Base-by-base conservation (phyloP, 2,888 invertebrate species). In the Rhagium mordax region DNA sequence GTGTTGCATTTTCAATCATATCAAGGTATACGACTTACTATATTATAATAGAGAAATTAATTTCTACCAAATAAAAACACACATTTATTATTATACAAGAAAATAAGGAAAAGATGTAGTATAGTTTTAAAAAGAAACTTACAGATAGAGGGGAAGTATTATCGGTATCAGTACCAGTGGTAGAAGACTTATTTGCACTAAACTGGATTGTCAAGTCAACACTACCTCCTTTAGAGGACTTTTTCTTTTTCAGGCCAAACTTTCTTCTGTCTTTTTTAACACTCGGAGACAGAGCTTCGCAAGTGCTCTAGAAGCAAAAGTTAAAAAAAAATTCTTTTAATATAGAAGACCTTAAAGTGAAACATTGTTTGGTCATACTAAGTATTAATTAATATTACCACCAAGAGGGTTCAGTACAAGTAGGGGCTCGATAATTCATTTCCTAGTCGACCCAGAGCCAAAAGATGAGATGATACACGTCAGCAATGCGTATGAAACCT, bases 211-310 rank as follows among this genome's bases (percentile, higher is more conserved):
- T 88, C 4, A 93, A 86, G 78, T 93, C 93, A 0, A 92, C 91
- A 21, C 92, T 92, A 8, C 91, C 91, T 71, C 91, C 91, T 80
- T 92, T 92, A 79, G 89, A 89, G 1, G 78, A 74, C 81, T 93
- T 93, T 87, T 93, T 93, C 88, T 93, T 93, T 72, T 92, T 89
- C 29, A 93, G 88, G 0, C 92, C 93, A 83, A 93, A 93, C 85
- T 93, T 92, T 83, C 91, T 91, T 0, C 92, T 89, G 81, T 93
- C 92, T 82, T 93, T 93, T 85, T 93, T 93, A 4, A 92, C 91
- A 82, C 90, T 92, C 0, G 92, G 92, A 6, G 81, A 80, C 16
- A 78, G 57, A 15, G 78, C 79, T 51, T 79, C 77, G 16, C 71
- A 53, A 10, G 68, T 51, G 59, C 69, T 71, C 78, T 77, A 21